These are phyloP conservation scores for Philereme transversata DNA, from an alignment of 2,888 invertebrate species.

Conservation along the genomic window DNA sequence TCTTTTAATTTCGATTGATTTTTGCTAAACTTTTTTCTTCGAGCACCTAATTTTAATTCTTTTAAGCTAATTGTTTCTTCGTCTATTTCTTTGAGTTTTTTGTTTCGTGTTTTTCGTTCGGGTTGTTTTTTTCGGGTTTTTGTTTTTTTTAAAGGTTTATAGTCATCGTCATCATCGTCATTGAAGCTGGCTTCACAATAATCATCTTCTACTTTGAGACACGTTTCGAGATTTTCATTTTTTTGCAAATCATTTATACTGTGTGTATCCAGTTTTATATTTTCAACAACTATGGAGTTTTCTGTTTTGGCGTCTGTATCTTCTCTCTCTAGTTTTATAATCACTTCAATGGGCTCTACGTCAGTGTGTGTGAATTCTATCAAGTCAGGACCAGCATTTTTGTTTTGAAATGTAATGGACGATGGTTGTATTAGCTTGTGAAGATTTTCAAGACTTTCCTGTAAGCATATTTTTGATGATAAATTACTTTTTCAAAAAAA, in stretches of 20 bases:
- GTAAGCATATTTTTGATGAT: background rate
- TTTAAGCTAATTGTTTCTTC: background rate
- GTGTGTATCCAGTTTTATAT: background rate
- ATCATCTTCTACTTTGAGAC: conserved; percentile 10
- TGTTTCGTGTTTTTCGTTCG: conserved; percentile 1
- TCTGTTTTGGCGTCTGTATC: conserved; percentile 2
- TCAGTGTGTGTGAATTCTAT: conserved; percentile 12
- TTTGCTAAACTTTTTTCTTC: conserved; percentile 1
- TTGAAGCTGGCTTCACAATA: background rate
- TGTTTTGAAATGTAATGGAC: conserved; percentile 5
- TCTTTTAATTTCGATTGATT: conserved; percentile 18
- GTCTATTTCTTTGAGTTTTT: background rate
- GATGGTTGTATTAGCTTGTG: conserved; percentile 4
- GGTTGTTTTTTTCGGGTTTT: conserved; percentile 10
- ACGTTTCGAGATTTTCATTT: background rate
- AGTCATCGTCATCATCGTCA: conserved; percentile 10
- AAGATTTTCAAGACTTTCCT: conserved; percentile 7
- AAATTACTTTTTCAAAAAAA: background rate
- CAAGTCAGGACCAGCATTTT: background rate
- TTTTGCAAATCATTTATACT: background rate
- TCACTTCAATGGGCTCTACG: background rate
- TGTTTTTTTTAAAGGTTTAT: conserved; percentile 10
- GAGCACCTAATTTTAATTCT: background rate
- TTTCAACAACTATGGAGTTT: background rate
- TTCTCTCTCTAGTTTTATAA: conserved; percentile 11